Conservation (phyloP, 2,113 vertebrate species). For the Ameiurus melas region DNA sequence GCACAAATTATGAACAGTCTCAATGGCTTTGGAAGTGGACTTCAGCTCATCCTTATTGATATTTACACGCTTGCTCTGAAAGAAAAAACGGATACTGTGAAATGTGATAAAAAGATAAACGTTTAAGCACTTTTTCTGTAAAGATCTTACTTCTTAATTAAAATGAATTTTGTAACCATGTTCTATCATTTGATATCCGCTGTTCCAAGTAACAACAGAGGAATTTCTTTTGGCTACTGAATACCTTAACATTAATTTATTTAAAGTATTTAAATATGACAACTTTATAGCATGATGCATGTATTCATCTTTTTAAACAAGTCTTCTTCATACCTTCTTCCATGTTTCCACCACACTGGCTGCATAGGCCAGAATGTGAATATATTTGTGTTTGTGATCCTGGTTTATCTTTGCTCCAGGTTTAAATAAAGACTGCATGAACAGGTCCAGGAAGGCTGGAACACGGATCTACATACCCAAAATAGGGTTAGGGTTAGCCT, state of each 20-base stretch:
- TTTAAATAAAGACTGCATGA: slow-evolving; percentile 97
- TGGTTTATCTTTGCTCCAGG: slow-evolving; percentile 98
- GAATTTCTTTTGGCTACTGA: background rate
- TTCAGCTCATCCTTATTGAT: slow-evolving; percentile 98
- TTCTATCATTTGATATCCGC: background rate
- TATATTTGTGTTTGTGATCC: slow-evolving; percentile 98
- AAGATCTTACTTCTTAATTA: background rate
- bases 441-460: slow-evolving; percentile 94
- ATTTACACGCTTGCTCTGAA: slow-evolving; percentile 93
- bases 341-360: slow-evolving; percentile 97
- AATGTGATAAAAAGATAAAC: background rate
- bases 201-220: background rate
- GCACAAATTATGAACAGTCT: slow-evolving; percentile 93
- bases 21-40: slow-evolving; percentile 93
- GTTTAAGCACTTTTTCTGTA: too few species aligned
- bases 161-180: background rate
- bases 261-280: background rate
- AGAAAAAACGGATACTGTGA: background rate
- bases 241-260: background rate
- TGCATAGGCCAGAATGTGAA: slow-evolving; percentile 95
- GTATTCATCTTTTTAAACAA: background rate
- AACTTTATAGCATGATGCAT: background rate
- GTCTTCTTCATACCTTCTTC: slow-evolving; percentile 84
- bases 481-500: background rate
- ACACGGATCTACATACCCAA: slow-evolving; percentile 83